Percentiles rank a stretch among this genome's conserved stretches.
Conservation (phyloP, 2,113 vertebrate genomes). For the Lepus americanus region DNA sequence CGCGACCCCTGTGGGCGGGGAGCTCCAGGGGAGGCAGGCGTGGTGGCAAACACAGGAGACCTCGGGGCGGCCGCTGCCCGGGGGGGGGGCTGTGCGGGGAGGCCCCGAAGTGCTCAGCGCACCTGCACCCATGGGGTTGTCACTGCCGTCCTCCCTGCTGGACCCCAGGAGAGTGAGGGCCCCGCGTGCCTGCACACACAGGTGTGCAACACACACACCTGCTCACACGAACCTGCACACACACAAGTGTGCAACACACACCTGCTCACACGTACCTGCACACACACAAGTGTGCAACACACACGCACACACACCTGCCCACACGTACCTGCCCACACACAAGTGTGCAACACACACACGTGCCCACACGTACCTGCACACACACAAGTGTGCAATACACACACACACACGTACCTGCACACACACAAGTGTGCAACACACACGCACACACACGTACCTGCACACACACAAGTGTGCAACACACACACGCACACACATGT, state of each 20-base stretch:
- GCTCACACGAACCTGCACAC: too few species aligned
- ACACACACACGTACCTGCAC: background rate
- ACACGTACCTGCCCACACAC: background rate
- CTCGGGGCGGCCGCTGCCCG: accelerated
- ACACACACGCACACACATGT: too few species aligned
- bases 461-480: background rate
- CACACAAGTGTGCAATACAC: too few species aligned
- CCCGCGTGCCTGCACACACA: accelerated
- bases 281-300: background rate
- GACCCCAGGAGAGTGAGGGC: background rate
- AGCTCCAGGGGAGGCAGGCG: background rate
- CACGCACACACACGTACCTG: too few species aligned
- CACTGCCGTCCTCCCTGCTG: background rate
- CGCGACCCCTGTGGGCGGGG: background rate
- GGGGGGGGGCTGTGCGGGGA: background rate
- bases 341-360: background rate
- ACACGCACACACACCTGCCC: background rate
- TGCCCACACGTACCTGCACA: background rate
- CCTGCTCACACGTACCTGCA: background rate
- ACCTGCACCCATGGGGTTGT: accelerated
- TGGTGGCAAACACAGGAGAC: background rate
- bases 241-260: background rate
- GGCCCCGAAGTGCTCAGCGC: accelerated
- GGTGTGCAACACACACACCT: background rate
- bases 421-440: background rate